Evolutionary conservation across 2,797 vertebrate species (phyloP).

Genomic region (Chlorospingus flavigularis): DNA sequence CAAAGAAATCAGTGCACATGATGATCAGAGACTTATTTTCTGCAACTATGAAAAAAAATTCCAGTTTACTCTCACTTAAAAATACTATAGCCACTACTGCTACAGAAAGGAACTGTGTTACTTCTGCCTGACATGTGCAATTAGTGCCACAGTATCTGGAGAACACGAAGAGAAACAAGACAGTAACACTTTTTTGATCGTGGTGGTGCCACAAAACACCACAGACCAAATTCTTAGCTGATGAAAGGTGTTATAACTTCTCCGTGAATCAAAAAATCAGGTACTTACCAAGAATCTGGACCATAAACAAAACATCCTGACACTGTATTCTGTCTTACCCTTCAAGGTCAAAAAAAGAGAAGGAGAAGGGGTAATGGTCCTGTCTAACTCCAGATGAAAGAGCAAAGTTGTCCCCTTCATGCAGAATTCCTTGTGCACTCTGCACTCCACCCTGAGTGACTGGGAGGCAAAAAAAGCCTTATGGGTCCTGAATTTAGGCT

Average conservation of each 20-base stretch:
- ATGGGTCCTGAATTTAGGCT: background rate
- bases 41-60: background rate
- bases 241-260: background rate
- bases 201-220: background rate
- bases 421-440: background rate
- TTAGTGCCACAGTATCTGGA: background rate
- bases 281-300: background rate
- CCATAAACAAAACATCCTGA: background rate
- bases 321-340: background rate
- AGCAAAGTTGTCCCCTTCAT: background rate
- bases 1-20: background rate
- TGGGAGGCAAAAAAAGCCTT: background rate
- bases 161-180: background rate
- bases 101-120: background rate
- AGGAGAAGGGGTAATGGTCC: background rate
- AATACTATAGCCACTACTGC: background rate
- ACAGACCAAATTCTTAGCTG: background rate
- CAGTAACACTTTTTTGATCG: background rate
- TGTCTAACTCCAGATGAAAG: background rate
- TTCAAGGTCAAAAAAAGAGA: background rate
- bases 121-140: background rate
- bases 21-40: conserved; percentile 20
- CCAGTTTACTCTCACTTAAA: background rate
- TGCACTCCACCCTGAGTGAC: rapidly evolving
- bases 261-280: background rate